Evolutionary conservation across 2,888 invertebrate genomes (phyloP).

Genomic region (Drosophila pseudotakahashii): DNA sequence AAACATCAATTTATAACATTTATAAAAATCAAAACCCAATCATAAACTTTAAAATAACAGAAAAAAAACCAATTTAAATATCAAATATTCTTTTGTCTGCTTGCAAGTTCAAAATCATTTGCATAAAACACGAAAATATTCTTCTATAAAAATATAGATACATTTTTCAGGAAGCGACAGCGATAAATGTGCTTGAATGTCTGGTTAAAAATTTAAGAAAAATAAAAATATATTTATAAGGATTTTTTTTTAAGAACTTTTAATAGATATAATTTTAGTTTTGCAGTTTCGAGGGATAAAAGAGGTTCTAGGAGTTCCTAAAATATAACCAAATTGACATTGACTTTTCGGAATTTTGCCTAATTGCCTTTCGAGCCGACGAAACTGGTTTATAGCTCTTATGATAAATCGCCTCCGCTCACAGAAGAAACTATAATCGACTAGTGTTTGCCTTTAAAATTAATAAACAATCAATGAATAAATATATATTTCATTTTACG

Average conservation of each 20-base stretch:
- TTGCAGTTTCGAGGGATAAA: neutral
- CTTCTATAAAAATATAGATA: slow-evolving; percentile 9
- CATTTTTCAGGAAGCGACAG: slow-evolving; percentile 54
- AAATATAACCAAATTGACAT: slow-evolving; percentile 28
- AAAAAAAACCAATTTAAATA: slow-evolving; percentile 31
- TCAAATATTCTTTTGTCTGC: slow-evolving; percentile 60
- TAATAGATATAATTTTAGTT: neutral
- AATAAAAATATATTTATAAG: no score
- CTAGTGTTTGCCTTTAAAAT: slow-evolving; percentile 41
- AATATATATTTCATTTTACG: slow-evolving; percentile 28
- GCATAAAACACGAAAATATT: slow-evolving; percentile 30
- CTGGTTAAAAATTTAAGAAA: neutral
- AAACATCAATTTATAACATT: slow-evolving; percentile 28
- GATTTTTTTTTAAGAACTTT: slow-evolving; percentile 23
- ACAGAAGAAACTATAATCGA: slow-evolving; percentile 1
- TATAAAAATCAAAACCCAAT: slow-evolving; percentile 32
- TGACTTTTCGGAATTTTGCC: slow-evolving; percentile 33
- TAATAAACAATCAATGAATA: slow-evolving; percentile 47
- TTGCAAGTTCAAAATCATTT: slow-evolving; percentile 9
- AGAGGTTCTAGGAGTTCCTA: neutral
- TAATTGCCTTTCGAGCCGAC: slow-evolving; percentile 17
- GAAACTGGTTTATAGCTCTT: slow-evolving; percentile 39
- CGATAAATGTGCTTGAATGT: slow-evolving; percentile 14
- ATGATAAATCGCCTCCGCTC: slow-evolving; percentile 19
- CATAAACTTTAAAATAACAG: slow-evolving; percentile 19